Percentiles rank a stretch among this genome's conserved stretches.
phyloP scores from a whole-genome alignment of 2,113 vertebrate genomes.

The Pitta sordida region DNA sequence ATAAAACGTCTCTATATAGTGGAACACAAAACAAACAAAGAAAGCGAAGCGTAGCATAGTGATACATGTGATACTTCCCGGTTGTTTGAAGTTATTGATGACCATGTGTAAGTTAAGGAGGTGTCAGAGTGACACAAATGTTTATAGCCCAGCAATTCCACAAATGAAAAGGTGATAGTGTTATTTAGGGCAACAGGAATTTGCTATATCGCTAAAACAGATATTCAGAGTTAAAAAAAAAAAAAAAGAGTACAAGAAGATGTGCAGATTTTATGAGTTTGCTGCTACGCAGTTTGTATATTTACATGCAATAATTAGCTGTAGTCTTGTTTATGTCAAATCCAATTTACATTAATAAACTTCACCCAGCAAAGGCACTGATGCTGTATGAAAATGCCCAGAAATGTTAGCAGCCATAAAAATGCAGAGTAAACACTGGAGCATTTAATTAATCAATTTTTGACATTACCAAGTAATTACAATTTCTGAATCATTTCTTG shows the following conservation, averaged over 20 bases:
- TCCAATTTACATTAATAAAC: slow-evolving; percentile 70
- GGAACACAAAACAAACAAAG: background rate
- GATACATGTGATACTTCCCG: background rate
- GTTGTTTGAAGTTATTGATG: background rate
- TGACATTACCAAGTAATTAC: slow-evolving; percentile 54
- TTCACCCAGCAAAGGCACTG: background rate
- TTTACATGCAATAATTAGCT: slow-evolving; percentile 67
- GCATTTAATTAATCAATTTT: slow-evolving; percentile 51
- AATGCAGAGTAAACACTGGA: slow-evolving; percentile 32
- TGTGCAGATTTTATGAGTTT: slow-evolving; percentile 52
- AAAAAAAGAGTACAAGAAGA: background rate
- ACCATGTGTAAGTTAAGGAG: background rate
- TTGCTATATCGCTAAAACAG: background rate
- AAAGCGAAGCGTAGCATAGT: background rate
- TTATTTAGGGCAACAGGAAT: background rate
- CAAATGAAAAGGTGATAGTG: background rate
- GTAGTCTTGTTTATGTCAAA: slow-evolving; percentile 66
- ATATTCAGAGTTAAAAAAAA: background rate
- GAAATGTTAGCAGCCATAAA: slow-evolving; percentile 26
- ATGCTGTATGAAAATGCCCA: slow-evolving; percentile 16
- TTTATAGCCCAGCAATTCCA: background rate
- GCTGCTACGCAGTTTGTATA: slow-evolving; percentile 43
- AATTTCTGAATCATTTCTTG: slow-evolving; percentile 26
- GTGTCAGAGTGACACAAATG: background rate
- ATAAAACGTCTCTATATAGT: background rate